A percentile compares a stretch with the other conserved stretches of the same genome.
These are phyloP conservation scores for Sceloporus tristichus DNA, from an alignment of 2,113 vertebrate genomes.

Conservation along the genomic window DNA sequence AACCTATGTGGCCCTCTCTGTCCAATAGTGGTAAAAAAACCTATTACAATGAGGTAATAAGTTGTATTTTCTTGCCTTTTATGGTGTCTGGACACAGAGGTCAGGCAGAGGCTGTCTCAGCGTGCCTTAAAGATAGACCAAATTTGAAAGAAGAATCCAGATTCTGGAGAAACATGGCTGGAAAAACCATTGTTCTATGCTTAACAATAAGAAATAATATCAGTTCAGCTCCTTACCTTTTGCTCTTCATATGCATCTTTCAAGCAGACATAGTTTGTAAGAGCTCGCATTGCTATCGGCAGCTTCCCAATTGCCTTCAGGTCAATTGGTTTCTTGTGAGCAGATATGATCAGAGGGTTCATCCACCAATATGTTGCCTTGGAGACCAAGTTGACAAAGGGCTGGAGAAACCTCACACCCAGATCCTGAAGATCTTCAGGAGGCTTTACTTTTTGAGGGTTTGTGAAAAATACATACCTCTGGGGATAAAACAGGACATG, in stretches of 20 bases:
- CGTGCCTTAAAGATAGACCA: neutral
- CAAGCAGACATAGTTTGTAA: constrained; percentile 93
- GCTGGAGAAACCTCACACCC: constrained; percentile 96
- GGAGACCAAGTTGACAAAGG: constrained; percentile 96
- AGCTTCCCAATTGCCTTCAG: constrained; percentile 96
- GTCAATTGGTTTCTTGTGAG: constrained; percentile 95
- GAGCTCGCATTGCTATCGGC: constrained; percentile 94
- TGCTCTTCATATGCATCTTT: constrained; percentile 96
- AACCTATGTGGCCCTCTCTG: too few relatives aligned
- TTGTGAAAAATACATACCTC: constrained; percentile 96
- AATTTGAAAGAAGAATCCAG: neutral
- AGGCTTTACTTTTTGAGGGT: constrained; percentile 96
- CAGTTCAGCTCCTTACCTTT: constrained; percentile 80
- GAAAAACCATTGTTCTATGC: neutral
- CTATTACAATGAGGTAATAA: too few relatives aligned
- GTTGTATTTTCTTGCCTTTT: too few relatives aligned
- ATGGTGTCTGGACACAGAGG: too few relatives aligned
- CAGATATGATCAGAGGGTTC: constrained; percentile 95
- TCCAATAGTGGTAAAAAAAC: too few relatives aligned
- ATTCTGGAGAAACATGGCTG: neutral
- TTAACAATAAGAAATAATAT: neutral
- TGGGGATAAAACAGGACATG: constrained; percentile 64
- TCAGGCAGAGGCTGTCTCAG: too few relatives aligned
- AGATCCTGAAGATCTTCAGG: constrained; percentile 96
- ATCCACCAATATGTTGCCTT: constrained; percentile 99